These are phyloP conservation scores for Stichodactyla helianthus DNA, from an alignment of 64 coral and sea anemone species.

Conservation along the genomic window DNA sequence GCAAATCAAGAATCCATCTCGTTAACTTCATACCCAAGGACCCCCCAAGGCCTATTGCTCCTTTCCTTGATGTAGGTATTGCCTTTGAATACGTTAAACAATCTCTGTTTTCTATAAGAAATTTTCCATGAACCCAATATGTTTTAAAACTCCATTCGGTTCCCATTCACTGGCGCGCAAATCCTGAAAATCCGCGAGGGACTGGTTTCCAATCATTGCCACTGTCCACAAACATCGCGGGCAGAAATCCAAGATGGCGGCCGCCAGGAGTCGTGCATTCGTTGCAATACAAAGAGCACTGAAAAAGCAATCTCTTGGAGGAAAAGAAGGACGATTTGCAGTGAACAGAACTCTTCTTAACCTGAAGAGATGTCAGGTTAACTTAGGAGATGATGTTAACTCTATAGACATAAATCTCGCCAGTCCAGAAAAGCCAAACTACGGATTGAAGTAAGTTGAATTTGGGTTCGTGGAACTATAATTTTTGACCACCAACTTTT, in stretches of 20 bases:
- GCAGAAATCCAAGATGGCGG: conserved; percentile 51
- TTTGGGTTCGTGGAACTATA: too few species aligned
- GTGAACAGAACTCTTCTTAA: conserved; percentile 77
- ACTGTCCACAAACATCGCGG: neutral
- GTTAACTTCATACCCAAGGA: too few species aligned
- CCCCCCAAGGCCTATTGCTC: too few species aligned
- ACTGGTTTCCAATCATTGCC: neutral
- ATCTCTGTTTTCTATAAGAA: too few species aligned
- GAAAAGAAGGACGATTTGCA: conserved; percentile 72
- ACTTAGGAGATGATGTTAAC: conserved; percentile 56
- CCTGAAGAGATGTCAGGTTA: conserved; percentile 64
- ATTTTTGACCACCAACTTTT: too few species aligned
- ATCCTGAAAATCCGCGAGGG: neutral
- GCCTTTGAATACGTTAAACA: too few species aligned
- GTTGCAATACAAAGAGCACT: conserved; percentile 41
- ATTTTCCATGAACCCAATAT: too few species aligned
- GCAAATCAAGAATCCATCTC: too few species aligned
- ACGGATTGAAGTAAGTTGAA: conserved; percentile 47
- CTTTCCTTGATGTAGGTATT: too few species aligned
- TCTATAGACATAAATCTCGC: conserved; percentile 64
- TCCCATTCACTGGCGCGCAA: neutral
- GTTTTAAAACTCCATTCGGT: too few species aligned
- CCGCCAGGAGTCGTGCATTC: conserved; percentile 29
- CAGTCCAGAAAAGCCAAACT: conserved; percentile 43
- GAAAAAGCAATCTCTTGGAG: conserved; percentile 34